Evolutionary conservation across 2,888 invertebrate species (phyloP).

Genomic region (Ashinkailepas kermadecensis): DNA sequence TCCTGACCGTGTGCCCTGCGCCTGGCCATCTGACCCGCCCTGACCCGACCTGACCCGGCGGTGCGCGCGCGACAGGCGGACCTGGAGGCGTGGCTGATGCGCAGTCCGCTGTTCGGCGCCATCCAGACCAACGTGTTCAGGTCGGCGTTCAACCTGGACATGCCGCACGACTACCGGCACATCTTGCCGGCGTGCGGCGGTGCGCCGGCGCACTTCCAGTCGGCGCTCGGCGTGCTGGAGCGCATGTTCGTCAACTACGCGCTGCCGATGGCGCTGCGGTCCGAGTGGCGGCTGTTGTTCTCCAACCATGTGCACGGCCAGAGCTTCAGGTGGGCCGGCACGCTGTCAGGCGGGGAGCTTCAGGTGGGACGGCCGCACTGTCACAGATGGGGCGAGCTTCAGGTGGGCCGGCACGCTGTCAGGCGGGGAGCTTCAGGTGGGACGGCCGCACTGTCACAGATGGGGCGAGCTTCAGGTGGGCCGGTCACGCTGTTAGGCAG

Average conservation of each 20-base stretch:
- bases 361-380: too few species aligned
- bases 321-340: slow-evolving; percentile 52
- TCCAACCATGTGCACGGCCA: slow-evolving; percentile 81
- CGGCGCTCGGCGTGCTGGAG: slow-evolving; percentile 56
- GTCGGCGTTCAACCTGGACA: slow-evolving; percentile 11
- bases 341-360: not conserved
- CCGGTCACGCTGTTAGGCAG: too few species aligned
- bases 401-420: not conserved
- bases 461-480: too few species aligned
- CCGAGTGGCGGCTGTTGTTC: slow-evolving; percentile 79
- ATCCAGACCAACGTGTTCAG: slow-evolving; percentile 10
- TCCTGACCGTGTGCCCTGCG: too few species aligned
- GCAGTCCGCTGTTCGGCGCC: slow-evolving; percentile 14
- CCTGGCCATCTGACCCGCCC: too few species aligned
- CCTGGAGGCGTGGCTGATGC: slow-evolving; percentile 18
- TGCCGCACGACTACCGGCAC: slow-evolving; percentile 5
- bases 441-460: too few species aligned
- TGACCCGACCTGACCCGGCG: too few species aligned
- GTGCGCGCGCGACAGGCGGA: not conserved
- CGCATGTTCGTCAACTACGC: slow-evolving; percentile 70
- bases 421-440: too few species aligned
- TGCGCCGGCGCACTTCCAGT: not conserved
- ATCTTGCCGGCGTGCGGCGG: not conserved
- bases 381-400: slow-evolving; percentile 38
- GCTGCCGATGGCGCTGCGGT: slow-evolving; percentile 62